Conservation (phyloP, 2,797 vertebrate species). For the Enteromius viviparus region DNA sequence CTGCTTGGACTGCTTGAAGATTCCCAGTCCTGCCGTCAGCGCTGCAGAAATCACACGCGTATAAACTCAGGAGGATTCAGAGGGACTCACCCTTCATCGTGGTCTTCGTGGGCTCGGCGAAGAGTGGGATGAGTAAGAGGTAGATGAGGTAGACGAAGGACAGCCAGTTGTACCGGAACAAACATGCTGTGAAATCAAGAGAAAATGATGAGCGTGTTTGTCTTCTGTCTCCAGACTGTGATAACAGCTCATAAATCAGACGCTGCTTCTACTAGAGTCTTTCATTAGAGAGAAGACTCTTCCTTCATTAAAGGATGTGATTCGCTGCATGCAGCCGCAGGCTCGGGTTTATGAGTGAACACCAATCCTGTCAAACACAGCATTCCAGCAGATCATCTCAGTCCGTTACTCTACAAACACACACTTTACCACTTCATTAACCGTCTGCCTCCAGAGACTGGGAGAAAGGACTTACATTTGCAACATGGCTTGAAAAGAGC, state of each 20-base stretch:
- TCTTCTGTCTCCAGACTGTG: slow-evolving; percentile 1
- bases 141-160: slow-evolving; percentile 91
- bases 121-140: slow-evolving; percentile 88
- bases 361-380: background rate
- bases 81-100: slow-evolving; percentile 84
- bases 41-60: background rate
- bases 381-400: slow-evolving; percentile 14
- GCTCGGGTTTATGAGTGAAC: background rate
- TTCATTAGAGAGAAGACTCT: slow-evolving; percentile 39
- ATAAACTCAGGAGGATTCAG: background rate
- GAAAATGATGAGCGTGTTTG: slow-evolving; percentile 25
- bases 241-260: slow-evolving; percentile 35
- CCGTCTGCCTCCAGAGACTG: background rate
- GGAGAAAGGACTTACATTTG: background rate
- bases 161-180: slow-evolving; percentile 88
- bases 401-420: too few relatives aligned
- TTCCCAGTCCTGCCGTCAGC: background rate
- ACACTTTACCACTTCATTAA: background rate
- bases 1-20: background rate
- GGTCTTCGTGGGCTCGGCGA: slow-evolving; percentile 85
- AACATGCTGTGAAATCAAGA: slow-evolving; percentile 74
- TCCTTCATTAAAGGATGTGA: slow-evolving; percentile 28
- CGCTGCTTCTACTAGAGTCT: slow-evolving; percentile 29
- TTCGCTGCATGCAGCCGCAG: background rate
- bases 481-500: background rate